phyloP scores from a whole-genome alignment of 2,113 vertebrate genomes.

The Cyrtonyx montezumae region DNA sequence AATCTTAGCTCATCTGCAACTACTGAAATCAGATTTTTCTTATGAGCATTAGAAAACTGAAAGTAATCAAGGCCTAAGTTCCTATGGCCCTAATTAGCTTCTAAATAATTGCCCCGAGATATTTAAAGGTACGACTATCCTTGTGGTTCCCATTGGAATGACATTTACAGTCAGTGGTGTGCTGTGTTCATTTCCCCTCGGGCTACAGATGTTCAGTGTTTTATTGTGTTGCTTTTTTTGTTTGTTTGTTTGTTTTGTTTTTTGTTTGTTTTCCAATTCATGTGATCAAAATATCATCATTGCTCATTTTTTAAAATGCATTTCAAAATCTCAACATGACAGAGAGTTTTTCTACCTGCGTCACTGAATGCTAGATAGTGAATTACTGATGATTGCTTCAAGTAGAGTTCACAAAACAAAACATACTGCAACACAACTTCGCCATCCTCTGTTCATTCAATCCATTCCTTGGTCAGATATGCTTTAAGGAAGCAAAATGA shows the following conservation, averaged over 20 bases:
- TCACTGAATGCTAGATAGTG: not conserved
- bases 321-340: not conserved
- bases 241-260: no score
- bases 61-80: not conserved
- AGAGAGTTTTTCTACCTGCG: not conserved
- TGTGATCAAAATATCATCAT: not conserved
- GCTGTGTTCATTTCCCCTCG: not conserved
- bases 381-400: not conserved
- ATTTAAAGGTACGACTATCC: not conserved
- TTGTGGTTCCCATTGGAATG: not conserved
- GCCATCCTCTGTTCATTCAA: not conserved
- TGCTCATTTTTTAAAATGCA: not conserved
- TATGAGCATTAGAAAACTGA: not conserved
- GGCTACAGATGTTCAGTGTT: fast-evolving
- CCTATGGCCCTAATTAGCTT: not conserved
- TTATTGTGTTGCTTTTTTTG: no score
- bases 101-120: not conserved
- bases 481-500: not conserved
- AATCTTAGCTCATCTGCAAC: not conserved
- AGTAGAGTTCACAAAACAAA: not conserved
- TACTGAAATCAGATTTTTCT: not conserved
- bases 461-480: not conserved
- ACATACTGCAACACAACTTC: not conserved
- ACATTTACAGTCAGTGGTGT: not conserved
- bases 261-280: not conserved